Base-by-base conservation (phyloP, 2,888 invertebrate genomes). In the Meliscaeva auricollis region DNA sequence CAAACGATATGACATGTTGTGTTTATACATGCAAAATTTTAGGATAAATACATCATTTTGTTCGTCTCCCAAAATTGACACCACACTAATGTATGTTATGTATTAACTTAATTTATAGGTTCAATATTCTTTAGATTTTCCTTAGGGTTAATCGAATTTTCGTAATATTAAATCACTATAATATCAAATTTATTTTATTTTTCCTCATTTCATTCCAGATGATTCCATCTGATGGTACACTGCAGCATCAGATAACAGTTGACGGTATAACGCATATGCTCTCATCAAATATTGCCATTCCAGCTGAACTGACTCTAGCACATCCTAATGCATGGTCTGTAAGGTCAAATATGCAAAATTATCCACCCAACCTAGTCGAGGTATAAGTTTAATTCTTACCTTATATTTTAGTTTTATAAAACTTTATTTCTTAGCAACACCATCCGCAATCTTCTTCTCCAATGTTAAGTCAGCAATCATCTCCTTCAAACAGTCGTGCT, bases 401-500 rank as follows among this genome's bases (percentile, higher is more conserved):
- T 60, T n/a, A n/a, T n/a, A n/a, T n/a, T 26, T 15, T 7, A 2
- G 13, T 48, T 22, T 68, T 44, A 58, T 30, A 9, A 41, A 13
- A 22, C 8, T 17, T 30, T 35, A 46, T 52, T 22, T 50, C n/a
- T 20, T 54, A 82, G 88, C 88, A 85, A 89, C 89, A 93, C 89
- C 94, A 94, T 58, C 92, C 93, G 11, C 92, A 90, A 87, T 94
- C 96, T 68, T 92, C 94, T 84, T 96, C 96, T 62, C 96, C 96
- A 11, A 94, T 96, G 91, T 94, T 96, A 90, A 95, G 95, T 89
- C 94, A 94, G 88, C 94, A 94, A 88, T 95, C 96, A 68, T 96
- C 97, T 54, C 96, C 97, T 56, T 95, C 95, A 82, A 96, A 96
- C 90, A 96, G 96, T 89, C 94, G 96, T 89, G 94, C 95, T 68